These are phyloP conservation scores for Ceryle rudis DNA, from an alignment of 2,797 vertebrate genomes.

Conservation along the genomic window DNA sequence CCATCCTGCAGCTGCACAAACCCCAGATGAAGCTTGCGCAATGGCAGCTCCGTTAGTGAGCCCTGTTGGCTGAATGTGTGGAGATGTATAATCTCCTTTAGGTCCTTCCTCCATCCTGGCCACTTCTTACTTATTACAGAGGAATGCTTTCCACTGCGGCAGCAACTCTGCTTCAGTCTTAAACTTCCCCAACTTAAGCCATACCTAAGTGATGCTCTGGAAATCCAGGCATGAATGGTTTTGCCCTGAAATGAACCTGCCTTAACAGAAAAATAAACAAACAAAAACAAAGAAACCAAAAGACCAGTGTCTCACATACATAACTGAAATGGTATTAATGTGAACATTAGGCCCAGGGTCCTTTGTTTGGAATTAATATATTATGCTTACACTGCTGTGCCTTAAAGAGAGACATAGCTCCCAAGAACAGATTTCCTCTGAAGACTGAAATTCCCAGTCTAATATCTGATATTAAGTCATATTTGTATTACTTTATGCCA, in stretches of 20 bases:
- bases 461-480: not conserved
- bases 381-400: not conserved
- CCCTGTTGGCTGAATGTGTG: not conserved
- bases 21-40: fast-evolving
- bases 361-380: not conserved
- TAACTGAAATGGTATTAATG: not conserved
- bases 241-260: not conserved
- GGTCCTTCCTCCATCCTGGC: not conserved
- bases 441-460: not conserved
- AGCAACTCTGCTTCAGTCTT: not conserved
- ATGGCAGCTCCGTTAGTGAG: not conserved
- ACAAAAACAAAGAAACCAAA: not conserved
- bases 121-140: not conserved
- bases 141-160: not conserved
- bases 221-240: not conserved
- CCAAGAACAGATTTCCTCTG: not conserved
- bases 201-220: not conserved
- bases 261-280: not conserved
- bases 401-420: not conserved
- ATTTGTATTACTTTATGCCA: not conserved
- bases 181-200: not conserved
- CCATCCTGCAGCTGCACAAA: not conserved
- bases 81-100: not conserved
- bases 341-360: not conserved
- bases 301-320: not conserved